A percentile compares a stretch with the other conserved stretches of the same genome.
Evolutionary conservation across 2,888 invertebrate species (phyloP).

Genomic region (Dioctria linearis): DNA sequence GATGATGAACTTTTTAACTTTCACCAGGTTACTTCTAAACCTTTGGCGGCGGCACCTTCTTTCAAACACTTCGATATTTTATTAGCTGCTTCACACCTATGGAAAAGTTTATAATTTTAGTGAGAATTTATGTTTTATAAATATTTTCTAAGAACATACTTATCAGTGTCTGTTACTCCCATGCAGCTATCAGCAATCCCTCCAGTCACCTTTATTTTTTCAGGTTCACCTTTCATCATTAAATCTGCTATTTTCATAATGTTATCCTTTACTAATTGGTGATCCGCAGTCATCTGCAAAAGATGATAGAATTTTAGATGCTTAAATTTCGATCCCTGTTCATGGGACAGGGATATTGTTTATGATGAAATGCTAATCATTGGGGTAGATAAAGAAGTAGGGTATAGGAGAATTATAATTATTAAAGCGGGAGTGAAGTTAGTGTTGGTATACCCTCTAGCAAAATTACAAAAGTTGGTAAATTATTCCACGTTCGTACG

Average conservation of each 20-base stretch:
- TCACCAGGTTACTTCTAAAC: background rate
- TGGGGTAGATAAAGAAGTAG: too few species aligned
- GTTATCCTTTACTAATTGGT: background rate
- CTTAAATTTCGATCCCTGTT: too few species aligned
- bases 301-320: background rate
- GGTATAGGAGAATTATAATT: too few species aligned
- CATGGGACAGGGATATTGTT: too few species aligned
- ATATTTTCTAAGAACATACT: background rate
- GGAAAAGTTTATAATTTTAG: background rate
- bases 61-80: background rate
- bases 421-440: too few species aligned
- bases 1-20: background rate
- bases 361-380: too few species aligned
- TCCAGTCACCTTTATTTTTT: background rate
- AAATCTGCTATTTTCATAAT: background rate
- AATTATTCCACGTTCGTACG: too few species aligned
- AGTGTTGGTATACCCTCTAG: too few species aligned
- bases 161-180: background rate
- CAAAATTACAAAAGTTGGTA: too few species aligned
- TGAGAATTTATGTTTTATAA: background rate
- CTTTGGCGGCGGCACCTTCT: background rate
- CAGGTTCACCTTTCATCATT: slow-evolving; percentile 5
- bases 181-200: background rate
- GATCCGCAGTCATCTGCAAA: background rate
- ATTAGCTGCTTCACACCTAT: slow-evolving; percentile 10